Base-by-base conservation (phyloP, 2,113 vertebrate species). In the Nerophis ophidion region DNA sequence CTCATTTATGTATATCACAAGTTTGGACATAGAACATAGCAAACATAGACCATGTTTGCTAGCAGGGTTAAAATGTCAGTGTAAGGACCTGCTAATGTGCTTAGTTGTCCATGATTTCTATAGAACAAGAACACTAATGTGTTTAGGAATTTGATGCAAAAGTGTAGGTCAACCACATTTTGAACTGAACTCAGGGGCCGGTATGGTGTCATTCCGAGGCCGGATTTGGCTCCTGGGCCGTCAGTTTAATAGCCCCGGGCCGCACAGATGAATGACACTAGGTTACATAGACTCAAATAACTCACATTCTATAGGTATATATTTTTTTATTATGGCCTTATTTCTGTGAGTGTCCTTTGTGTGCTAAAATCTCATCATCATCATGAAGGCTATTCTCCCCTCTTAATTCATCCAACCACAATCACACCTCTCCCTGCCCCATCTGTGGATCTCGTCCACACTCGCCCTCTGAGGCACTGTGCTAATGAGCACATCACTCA, bases 401-500 rank as follows among this genome's bases (percentile, higher is more conserved):
- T 60, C 48, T 63, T 61, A 72, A 81, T 51, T 83, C 75, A 79
- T 42, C 15, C 49, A 26, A 35, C 57, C 68, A 66, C 75, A 17
- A 51, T 81, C 76, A 63, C 83, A 81, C 79, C 63, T 61, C 65
- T 76, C 80, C 56, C 57, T 73, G 69, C 61, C 73, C 81, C 78
- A 84, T 84, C 79, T 86, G 81, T 69, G 72, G 14, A 10, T 76
- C 72, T 61, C 65, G 33, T 64, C 35, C 63, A 58, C 60, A 61
- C 71, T 63, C 51, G 60, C 48, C 56, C 33, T 55, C 65, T 71
- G 72, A 70, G 60, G 17, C 53, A 19, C 34, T 54, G 57, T 60
- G 60, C 61, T 79, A 85, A 85, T 79, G 66, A 85, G 63, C 66
- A 48, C 63, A 76, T 79, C 80, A 79, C 35, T 72, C 76, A 68